phyloP scores from a whole-genome alignment of 2,888 invertebrate species.

The Drosophila bunnanda region DNA sequence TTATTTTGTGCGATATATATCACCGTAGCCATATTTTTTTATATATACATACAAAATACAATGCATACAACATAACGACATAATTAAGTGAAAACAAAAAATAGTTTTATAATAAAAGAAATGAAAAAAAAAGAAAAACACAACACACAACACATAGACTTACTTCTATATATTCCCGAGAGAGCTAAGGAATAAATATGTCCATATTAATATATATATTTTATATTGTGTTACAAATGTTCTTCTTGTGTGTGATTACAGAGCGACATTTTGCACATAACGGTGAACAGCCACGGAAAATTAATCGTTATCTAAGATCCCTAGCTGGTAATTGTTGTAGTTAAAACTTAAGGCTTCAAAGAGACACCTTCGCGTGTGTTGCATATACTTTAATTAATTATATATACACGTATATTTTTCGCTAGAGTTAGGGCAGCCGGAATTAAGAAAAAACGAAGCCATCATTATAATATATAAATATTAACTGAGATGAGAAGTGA shows the following conservation, averaged over 20 bases:
- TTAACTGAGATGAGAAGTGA: constrained; percentile 47
- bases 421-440: constrained; percentile 62
- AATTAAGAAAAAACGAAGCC: constrained; percentile 39
- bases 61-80: constrained; percentile 64
- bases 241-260: constrained; percentile 62
- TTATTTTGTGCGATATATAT: constrained; percentile 62
- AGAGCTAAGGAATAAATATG: constrained; percentile 64
- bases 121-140: constrained; percentile 25
- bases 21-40: constrained; percentile 70
- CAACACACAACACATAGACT: constrained; percentile 51
- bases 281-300: constrained; percentile 43
- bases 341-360: constrained; percentile 63
- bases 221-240: constrained; percentile 60
- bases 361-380: constrained; percentile 51
- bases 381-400: constrained; percentile 68
- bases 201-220: constrained; percentile 64
- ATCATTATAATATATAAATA: constrained; percentile 43
- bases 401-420: constrained; percentile 41
- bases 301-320: constrained; percentile 67
- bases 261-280: constrained; percentile 33
- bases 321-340: constrained; percentile 67
- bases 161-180: constrained; percentile 65
- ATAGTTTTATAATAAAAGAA: constrained; percentile 66
- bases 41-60: constrained; percentile 50
- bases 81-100: constrained; percentile 58